A percentile compares a stretch with the other conserved stretches of the same genome.
These are phyloP conservation scores for Salmo trutta DNA, from an alignment of 2,797 vertebrate species.

Conservation along the genomic window DNA sequence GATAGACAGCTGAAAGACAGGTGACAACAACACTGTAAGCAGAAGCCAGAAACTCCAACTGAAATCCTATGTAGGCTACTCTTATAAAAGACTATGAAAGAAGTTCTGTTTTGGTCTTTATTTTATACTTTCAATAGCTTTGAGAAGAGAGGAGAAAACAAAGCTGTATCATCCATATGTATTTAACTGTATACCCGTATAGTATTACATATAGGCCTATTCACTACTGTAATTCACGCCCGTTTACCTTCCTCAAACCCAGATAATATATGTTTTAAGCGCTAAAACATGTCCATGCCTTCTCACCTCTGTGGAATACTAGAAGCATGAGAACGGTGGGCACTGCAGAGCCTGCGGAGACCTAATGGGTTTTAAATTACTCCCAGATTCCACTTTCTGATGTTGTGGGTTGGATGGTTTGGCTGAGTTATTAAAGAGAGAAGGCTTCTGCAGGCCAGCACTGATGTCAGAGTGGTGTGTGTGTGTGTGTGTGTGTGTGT, in stretches of 20 bases:
- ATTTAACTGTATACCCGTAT: neutral
- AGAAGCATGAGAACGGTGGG: slow-evolving; percentile 25
- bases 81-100: neutral
- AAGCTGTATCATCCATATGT: neutral
- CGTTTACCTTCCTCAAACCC: neutral
- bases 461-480: slow-evolving; percentile 49
- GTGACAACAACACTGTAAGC: neutral
- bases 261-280: neutral
- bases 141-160: neutral
- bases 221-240: neutral
- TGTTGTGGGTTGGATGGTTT: slow-evolving; percentile 26
- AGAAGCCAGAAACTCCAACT: neutral
- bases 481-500: slow-evolving; percentile 2
- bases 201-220: neutral
- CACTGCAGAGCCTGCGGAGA: slow-evolving; percentile 31
- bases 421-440: slow-evolving; percentile 43
- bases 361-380: slow-evolving; percentile 58
- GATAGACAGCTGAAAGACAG: too few species aligned
- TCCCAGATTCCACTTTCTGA: slow-evolving; percentile 43
- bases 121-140: neutral
- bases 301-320: neutral
- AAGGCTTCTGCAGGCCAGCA: slow-evolving; percentile 33
- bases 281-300: neutral
- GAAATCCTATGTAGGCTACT: neutral
- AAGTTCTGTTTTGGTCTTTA: neutral